phyloP scores from a whole-genome alignment of 2,888 invertebrate genomes.

The Pristionchus exspectatus region DNA sequence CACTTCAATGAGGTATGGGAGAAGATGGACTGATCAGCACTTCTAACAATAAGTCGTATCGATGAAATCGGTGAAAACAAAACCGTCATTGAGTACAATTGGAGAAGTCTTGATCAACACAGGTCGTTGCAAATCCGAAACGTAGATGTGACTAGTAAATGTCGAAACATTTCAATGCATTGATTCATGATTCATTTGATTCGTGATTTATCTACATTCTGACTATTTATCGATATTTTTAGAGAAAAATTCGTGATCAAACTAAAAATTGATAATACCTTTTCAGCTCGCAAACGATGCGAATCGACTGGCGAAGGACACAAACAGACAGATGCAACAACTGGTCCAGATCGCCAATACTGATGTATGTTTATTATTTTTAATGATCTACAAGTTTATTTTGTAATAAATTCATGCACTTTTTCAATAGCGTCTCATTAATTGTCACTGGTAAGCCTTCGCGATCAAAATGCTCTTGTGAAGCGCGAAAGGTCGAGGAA shows the following conservation, averaged over 20 bases:
- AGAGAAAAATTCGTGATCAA: neutral
- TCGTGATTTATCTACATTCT: neutral
- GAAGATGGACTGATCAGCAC: neutral
- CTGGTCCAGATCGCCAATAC: conserved; percentile 68
- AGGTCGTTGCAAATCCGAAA: no score
- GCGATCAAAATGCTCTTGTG: no score
- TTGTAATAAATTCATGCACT: no score
- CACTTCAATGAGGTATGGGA: conserved; percentile 65
- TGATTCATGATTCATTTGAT: neutral
- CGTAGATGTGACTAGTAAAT: no score
- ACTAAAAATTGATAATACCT: neutral
- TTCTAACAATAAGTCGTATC: neutral
- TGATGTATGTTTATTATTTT: conserved; percentile 63
- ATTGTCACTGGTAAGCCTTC: no score
- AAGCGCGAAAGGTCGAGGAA: no score
- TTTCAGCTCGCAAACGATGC: conserved; percentile 67
- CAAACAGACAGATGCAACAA: conserved; percentile 71
- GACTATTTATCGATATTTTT: neutral
- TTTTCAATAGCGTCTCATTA: no score
- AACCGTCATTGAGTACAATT: no score
- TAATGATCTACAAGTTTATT: neutral
- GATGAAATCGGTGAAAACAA: neutral
- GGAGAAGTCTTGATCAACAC: no score
- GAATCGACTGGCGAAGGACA: conserved; percentile 71
- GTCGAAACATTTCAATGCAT: no score